Percentiles rank a stretch among this genome's conserved stretches.
Conservation (phyloP, 2,113 vertebrate genomes). For the Dromiciops gliroides region DNA sequence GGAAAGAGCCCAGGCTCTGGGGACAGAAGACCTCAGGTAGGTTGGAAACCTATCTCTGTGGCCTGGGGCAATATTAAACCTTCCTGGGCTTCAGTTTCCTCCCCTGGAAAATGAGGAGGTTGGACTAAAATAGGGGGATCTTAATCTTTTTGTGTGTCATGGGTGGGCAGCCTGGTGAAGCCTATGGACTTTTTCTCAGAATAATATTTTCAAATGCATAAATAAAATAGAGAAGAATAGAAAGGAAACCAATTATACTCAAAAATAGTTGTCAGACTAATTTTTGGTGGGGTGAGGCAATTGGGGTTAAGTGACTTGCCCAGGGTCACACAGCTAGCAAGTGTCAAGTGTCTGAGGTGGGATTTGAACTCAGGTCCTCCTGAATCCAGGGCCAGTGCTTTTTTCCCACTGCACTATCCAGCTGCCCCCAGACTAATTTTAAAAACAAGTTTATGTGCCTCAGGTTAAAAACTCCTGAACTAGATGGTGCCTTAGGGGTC, state of each 20-base stretch:
- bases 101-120: background rate
- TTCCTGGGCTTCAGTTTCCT: background rate
- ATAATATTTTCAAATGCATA: background rate
- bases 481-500: background rate
- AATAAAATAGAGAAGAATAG: background rate
- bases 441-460: background rate
- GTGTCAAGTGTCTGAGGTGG: no score
- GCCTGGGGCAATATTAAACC: background rate
- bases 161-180: background rate
- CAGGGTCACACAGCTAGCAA: no score
- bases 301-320: no score
- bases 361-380: no score
- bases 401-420: no score
- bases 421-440: no score
- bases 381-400: no score
- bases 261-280: background rate
- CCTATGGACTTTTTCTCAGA: background rate
- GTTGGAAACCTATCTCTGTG: background rate
- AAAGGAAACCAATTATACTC: background rate
- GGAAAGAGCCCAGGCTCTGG: background rate
- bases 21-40: background rate
- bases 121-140: background rate
- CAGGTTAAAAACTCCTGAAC: background rate
- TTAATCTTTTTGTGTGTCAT: background rate
- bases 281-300: no score